Evolutionary conservation across 2,797 vertebrate genomes (phyloP).

Genomic region (Limnodromus scolopaceus): DNA sequence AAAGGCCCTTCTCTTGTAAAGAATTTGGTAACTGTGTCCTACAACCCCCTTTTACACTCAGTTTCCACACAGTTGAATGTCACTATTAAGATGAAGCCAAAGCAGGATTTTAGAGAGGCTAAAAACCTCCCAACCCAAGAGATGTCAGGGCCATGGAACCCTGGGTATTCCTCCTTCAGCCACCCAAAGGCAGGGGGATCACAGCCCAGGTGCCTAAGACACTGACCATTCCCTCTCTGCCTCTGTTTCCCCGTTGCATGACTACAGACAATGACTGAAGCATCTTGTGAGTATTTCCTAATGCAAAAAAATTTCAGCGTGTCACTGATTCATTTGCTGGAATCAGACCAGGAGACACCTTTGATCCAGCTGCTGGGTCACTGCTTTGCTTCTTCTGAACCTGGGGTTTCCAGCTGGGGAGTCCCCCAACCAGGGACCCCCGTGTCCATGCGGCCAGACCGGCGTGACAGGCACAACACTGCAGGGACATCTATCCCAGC

Average conservation of each 20-base stretch:
- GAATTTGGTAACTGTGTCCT: not conserved
- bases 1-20: not conserved
- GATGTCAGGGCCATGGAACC: not conserved
- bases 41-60: not conserved
- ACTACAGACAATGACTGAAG: not conserved
- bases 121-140: not conserved
- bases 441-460: not conserved
- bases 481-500: not conserved
- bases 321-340: not conserved
- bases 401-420: rapidly evolving
- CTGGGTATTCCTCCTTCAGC: not conserved
- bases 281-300: not conserved
- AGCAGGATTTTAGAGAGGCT: not conserved
- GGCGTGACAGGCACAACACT: rapidly evolving
- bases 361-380: not conserved
- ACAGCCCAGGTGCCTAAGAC: not conserved
- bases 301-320: rapidly evolving
- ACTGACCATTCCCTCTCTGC: not conserved
- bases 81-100: not conserved
- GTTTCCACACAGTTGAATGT: not conserved
- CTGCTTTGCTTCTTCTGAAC: not conserved
- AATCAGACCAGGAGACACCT: not conserved
- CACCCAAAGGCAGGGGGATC: not conserved
- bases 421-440: not conserved
- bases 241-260: not conserved